Evolutionary conservation across 1,140 invertebrate species (phyloP).

Genomic region (Acromyrmex echinatior): DNA sequence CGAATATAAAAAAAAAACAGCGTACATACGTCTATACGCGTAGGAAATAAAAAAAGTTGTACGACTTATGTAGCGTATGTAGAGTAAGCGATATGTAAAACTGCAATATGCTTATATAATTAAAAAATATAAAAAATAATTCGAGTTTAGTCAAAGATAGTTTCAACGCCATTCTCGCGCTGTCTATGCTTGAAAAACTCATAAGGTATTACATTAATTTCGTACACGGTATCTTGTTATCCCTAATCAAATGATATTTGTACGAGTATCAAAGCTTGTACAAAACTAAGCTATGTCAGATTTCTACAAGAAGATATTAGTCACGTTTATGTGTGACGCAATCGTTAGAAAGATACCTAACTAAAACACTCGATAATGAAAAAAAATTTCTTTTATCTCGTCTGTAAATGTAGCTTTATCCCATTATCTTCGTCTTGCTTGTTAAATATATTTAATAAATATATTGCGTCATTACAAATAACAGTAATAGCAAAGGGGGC

Average conservation of each 20-base stretch:
- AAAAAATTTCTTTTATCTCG: conserved; percentile 25
- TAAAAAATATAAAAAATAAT: conserved; percentile 33
- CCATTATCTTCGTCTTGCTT: conserved; percentile 7
- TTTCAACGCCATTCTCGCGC: conserved; percentile 7
- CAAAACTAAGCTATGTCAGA: conserved; percentile 75
- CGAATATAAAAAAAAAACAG: not conserved
- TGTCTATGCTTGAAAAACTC: conserved; percentile 64
- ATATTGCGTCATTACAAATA: conserved; percentile 55
- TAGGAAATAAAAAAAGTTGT: conserved; percentile 10
- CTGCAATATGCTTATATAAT: conserved; percentile 56
- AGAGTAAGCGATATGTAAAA: conserved; percentile 29
- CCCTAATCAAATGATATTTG: conserved; percentile 71
- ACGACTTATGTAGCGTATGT: conserved; percentile 23
- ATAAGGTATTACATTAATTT: conserved; percentile 71
- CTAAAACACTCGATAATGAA: conserved; percentile 1
- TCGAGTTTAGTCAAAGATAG: not conserved
- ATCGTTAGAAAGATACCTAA: conserved; percentile 35
- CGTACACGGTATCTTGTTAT: conserved; percentile 41
- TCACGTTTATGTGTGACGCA: conserved; percentile 26
- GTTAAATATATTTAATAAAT: conserved; percentile 73
- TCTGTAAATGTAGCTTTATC: conserved; percentile 34
- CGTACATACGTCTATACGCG: not conserved
- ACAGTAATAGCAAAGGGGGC: conserved; percentile 55
- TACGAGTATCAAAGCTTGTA: conserved; percentile 78
- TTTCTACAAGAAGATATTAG: conserved; percentile 65